phyloP scores from a whole-genome alignment of 2,113 vertebrate genomes.

The Pachycephala philippinensis region DNA sequence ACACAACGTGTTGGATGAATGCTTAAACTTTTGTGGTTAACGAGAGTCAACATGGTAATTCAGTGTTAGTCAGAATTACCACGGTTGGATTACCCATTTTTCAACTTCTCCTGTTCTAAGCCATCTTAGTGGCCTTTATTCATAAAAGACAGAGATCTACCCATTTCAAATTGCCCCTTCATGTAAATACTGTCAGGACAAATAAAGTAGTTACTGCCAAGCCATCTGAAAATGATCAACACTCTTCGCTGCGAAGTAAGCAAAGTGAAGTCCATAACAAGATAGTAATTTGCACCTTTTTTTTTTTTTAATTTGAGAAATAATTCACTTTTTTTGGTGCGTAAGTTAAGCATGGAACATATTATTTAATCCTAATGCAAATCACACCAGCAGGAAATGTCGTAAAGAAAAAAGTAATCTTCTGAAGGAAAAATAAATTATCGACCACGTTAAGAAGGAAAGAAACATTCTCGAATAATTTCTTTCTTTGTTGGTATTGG shows the following conservation, averaged over 20 bases:
- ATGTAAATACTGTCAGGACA: constrained; percentile 44
- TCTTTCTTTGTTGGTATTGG: constrained; percentile 75
- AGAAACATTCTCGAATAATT: constrained; percentile 71
- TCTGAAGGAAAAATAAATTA: constrained; percentile 78
- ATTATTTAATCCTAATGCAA: constrained; percentile 77
- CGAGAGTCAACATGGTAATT: not conserved
- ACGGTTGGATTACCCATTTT: not conserved
- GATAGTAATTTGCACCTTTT: constrained; percentile 67
- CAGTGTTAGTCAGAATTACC: constrained; percentile 10
- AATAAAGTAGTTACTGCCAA: constrained; percentile 39
- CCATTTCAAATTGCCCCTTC: constrained; percentile 14
- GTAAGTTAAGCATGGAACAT: constrained; percentile 69
- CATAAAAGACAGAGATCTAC: not conserved
- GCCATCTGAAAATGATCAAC: constrained; percentile 63
- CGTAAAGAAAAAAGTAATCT: constrained; percentile 74
- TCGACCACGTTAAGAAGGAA: constrained; percentile 70
- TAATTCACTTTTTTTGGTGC: constrained; percentile 47
- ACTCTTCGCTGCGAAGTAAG: not conserved
- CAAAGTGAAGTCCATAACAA: constrained; percentile 27
- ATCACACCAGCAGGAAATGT: constrained; percentile 74
- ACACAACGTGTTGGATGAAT: not conserved
- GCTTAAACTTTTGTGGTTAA: not conserved
- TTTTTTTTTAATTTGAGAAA: constrained; percentile 31
- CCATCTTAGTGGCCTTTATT: not conserved
- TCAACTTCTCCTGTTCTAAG: constrained; percentile 23